Evolutionary conservation across 1,140 invertebrate genomes (phyloP).

Genomic region (Amphibalanus amphitrite): DNA sequence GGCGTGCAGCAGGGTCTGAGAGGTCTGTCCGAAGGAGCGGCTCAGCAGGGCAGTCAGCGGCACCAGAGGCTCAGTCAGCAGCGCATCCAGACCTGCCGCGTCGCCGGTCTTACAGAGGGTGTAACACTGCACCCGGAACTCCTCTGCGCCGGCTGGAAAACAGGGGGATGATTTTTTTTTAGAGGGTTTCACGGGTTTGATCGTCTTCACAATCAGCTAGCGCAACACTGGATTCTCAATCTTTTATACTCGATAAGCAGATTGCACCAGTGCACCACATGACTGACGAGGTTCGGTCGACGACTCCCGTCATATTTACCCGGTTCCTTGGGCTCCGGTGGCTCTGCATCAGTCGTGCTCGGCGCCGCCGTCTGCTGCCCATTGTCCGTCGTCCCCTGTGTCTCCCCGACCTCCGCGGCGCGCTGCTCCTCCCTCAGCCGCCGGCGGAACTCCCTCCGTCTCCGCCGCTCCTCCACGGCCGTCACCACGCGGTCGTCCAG

Average conservation of each 20-base stretch:
- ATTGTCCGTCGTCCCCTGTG: too few relatives aligned
- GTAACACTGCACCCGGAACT: slow-evolving; percentile 22
- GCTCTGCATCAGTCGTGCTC: too few relatives aligned
- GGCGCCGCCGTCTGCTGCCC: too few relatives aligned
- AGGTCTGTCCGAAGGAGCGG: not conserved
- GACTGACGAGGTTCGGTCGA: too few relatives aligned
- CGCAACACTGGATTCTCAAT: too few relatives aligned
- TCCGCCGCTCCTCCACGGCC: not conserved
- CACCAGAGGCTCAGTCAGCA: slow-evolving; percentile 1
- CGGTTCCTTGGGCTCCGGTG: not conserved
- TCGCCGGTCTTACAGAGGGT: slow-evolving; percentile 25
- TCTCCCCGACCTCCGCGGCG: not conserved
- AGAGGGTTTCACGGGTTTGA: too few relatives aligned
- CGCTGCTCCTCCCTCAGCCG: not conserved
- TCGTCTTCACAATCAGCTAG: too few relatives aligned
- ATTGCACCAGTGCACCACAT: too few relatives aligned
- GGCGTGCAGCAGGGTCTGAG: slow-evolving; percentile 8
- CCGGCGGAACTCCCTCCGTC: not conserved
- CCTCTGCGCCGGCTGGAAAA: too few relatives aligned
- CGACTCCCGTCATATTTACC: too few relatives aligned
- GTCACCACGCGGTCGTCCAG: not conserved
- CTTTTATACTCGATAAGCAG: too few relatives aligned
- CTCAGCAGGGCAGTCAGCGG: not conserved
- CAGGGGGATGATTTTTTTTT: too few relatives aligned
- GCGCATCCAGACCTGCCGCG: slow-evolving; percentile 10